Percentiles rank a stretch among this genome's conserved stretches.
These are phyloP conservation scores for Diaphora mendica DNA, from an alignment of 2,888 invertebrate genomes.

Conservation along the genomic window DNA sequence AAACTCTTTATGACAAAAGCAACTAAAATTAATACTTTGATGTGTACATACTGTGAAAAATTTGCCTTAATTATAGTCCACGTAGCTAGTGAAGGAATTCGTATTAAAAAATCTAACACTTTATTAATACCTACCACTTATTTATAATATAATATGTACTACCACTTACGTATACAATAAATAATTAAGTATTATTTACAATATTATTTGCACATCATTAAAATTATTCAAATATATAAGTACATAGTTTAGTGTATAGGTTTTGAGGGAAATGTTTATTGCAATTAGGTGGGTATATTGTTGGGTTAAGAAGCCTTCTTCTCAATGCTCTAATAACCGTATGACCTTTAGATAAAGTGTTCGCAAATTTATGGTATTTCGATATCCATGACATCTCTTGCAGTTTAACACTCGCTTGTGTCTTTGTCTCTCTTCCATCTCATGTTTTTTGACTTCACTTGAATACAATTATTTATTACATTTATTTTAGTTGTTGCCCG, in stretches of 20 bases:
- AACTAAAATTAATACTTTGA: slow-evolving; percentile 48
- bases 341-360: not conserved
- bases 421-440: no score
- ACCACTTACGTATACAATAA: slow-evolving; percentile 70
- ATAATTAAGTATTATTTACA: slow-evolving; percentile 66
- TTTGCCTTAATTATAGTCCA: slow-evolving; percentile 41
- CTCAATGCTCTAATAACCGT: no score
- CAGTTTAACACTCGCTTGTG: no score
- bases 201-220: slow-evolving; percentile 46
- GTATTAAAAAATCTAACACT: slow-evolving; percentile 67
- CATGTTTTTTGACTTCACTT: no score
- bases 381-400: no score
- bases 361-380: no score
- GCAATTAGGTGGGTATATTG: not conserved
- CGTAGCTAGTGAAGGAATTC: slow-evolving; percentile 45
- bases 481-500: no score
- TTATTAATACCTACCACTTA: slow-evolving; percentile 48
- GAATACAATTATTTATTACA: no score
- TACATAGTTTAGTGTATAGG: slow-evolving; percentile 21
- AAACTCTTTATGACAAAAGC: slow-evolving; percentile 48
- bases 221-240: slow-evolving; percentile 32
- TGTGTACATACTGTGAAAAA: slow-evolving; percentile 39
- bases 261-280: not conserved
- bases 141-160: slow-evolving; percentile 46
- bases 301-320: not conserved